These are phyloP conservation scores for Malurus splendens DNA, from an alignment of 2,797 vertebrate genomes.

Conservation along the genomic window DNA sequence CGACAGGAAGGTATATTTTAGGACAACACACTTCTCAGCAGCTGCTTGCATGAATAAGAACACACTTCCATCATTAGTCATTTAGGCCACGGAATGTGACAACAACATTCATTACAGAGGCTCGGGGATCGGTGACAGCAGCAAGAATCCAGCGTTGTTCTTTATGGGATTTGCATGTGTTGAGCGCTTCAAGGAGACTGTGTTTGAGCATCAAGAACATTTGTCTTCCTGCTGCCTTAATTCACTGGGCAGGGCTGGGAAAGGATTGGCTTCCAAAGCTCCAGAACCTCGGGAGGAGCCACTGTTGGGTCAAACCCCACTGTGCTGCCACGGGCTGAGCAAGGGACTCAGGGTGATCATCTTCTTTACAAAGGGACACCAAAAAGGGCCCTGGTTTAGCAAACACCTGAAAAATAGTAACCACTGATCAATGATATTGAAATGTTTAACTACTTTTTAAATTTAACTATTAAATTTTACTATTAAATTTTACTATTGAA, in stretches of 20 bases:
- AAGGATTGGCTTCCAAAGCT: neutral
- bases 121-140: constrained; percentile 4
- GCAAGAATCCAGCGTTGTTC: constrained; percentile 49
- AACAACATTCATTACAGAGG: constrained; percentile 58
- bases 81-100: constrained; percentile 56
- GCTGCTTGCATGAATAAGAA: constrained; percentile 65
- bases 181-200: constrained; percentile 22
- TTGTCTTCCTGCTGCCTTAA: neutral
- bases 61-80: constrained; percentile 60
- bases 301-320: neutral
- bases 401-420: neutral
- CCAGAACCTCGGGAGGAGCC: neutral
- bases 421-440: neutral
- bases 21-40: constrained; percentile 66
- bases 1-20: constrained; percentile 74
- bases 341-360: accelerated
- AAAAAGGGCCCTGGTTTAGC: neutral
- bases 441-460: neutral
- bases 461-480: too few species aligned
- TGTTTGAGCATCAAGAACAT: neutral
- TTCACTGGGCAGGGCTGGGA: neutral
- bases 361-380: neutral
- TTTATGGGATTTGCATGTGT: constrained; percentile 15
- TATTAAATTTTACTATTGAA: too few species aligned
- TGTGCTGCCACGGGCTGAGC: neutral